These are phyloP conservation scores for Heliconius himera DNA, from an alignment of 1,140 invertebrate species.

Conservation along the genomic window DNA sequence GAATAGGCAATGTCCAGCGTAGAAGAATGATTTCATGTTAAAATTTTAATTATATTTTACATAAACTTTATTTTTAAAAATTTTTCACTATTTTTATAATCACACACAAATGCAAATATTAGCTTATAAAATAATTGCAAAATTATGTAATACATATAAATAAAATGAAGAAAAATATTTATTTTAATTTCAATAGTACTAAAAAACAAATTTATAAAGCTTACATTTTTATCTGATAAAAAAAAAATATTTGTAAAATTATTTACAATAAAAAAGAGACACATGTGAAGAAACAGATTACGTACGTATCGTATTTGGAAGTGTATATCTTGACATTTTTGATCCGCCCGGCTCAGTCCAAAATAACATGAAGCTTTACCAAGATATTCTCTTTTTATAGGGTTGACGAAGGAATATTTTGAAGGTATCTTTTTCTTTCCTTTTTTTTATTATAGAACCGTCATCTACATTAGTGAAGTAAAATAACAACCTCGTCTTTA, in stretches of 20 bases:
- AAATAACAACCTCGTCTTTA: conserved; percentile 22
- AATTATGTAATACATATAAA: no score
- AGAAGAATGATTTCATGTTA: no score
- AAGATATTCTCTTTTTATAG: conserved; percentile 17
- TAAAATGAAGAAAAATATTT: no score
- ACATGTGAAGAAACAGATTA: not conserved
- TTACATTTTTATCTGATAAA: not conserved
- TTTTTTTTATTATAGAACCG: conserved; percentile 7
- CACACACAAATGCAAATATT: no score
- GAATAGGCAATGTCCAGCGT: no score
- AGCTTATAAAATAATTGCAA: no score
- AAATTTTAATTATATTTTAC: no score
- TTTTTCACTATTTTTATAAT: no score
- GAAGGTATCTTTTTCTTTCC: not conserved
- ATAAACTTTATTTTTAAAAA: no score
- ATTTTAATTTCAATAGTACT: no score
- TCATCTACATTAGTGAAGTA: conserved; percentile 11
- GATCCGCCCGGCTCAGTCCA: conserved; percentile 5
- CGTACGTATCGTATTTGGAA: conserved; percentile 15
- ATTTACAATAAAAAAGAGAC: not conserved
- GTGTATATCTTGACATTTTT: conserved; percentile 22
- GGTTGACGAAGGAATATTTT: conserved; percentile 9
- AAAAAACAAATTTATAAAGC: no score
- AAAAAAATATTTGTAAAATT: not conserved
- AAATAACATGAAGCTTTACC: conserved; percentile 19